Percentiles rank a stretch among this genome's conserved stretches.
Evolutionary conservation across 2,797 vertebrate genomes (phyloP).

Genomic region (Spinus pinus): DNA sequence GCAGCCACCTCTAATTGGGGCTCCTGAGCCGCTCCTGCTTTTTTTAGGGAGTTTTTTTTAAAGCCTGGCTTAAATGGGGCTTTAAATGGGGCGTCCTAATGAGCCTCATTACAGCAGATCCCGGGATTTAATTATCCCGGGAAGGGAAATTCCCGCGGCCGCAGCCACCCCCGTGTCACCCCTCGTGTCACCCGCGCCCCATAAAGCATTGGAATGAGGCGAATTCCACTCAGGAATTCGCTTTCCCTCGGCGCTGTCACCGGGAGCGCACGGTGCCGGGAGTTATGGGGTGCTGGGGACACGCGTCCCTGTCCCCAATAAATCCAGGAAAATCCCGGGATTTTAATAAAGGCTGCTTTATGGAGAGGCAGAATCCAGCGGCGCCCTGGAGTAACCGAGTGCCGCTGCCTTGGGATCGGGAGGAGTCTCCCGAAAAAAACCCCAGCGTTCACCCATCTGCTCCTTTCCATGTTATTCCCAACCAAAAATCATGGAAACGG

Average conservation of each 20-base stretch:
- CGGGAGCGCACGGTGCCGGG: background rate
- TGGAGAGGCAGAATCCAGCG: background rate
- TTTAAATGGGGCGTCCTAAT: constrained; percentile 50
- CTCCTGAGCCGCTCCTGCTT: background rate
- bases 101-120: constrained; percentile 44
- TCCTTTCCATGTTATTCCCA: no score
- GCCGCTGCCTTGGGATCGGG: background rate
- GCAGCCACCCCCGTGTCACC: background rate
- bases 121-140: background rate
- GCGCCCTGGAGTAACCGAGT: accelerated
- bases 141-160: background rate
- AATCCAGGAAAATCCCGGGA: background rate
- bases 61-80: background rate
- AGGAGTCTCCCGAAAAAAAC: background rate
- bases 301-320: accelerated
- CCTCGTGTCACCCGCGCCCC: constrained; percentile 1
- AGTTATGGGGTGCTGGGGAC: constrained; percentile 16
- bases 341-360: constrained; percentile 19
- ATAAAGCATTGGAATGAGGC: background rate
- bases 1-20: background rate
- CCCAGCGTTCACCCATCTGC: background rate
- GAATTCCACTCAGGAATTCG: background rate
- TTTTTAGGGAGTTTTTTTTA: background rate
- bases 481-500: accelerated
- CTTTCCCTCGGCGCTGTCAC: background rate